Evolutionary conservation across 2,113 vertebrate species (phyloP), one percentile per base, ranked within the genome.

Genomic region (Microtus richardsoni): DNA sequence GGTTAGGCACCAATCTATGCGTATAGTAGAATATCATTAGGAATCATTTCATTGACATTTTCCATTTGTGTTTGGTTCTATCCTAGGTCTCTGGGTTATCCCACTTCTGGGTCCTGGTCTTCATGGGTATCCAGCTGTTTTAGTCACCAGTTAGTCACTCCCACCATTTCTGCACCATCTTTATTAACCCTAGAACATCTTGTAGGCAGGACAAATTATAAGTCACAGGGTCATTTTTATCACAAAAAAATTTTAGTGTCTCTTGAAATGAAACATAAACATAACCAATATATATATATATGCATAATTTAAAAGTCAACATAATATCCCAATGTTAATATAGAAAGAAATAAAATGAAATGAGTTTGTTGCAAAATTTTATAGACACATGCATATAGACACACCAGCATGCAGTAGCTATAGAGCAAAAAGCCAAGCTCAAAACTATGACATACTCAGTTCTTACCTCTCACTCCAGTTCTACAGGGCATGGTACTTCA

Each of bases 311-410:
- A 85, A 95, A 95, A 49, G 39, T 78, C 74, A 44, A 0, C 33
- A 36, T 62, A 54, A 24, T 95, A 49, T 83, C 33, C 52, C 78
- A 52, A 62, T 41, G 79, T 4, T 80, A 89, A 71, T 84, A 11
- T 68, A 85, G 70, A 89, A 64, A 33, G 78, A 88, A 86, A 68
- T 94, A 73, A 93, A 94, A 89, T 77, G 5, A 88, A 96, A 91
- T 13, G 6, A 64, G 87, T 95, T 91, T 86, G n/a, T 85, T 88
- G 47, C 78, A 91, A 87, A 96, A 79, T 87, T 80, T 26, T 88
- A 49, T 80, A 26, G 7, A 28, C 4, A 52, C 6, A 66, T 10
- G 26, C 47, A 79, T 39, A 44, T 41, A 71, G 17, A 52, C 3
- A 47, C 16, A n/a, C 12, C 3, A 24, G 0, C 12, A 11, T 52